Evolutionary conservation across 2,113 vertebrate genomes (phyloP), one percentile per base, ranked within the genome.

Genomic region (Ptilonorhynchus violaceus): DNA sequence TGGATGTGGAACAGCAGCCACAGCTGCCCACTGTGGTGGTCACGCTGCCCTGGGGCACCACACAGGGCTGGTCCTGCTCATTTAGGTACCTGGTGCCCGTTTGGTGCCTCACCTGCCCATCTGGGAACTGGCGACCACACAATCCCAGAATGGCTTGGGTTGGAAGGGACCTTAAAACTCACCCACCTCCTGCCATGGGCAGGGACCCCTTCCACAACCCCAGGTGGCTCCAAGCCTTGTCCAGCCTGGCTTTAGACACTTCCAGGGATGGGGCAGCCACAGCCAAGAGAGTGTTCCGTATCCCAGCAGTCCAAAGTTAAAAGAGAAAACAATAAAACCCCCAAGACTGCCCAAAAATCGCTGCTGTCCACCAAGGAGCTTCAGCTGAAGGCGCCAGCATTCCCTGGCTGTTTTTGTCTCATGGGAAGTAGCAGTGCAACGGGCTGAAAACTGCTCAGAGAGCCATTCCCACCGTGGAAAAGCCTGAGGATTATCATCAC

Each of bases 401-500:
- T 52, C 64, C 42, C 39, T 89, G 90, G 42, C 67, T 22, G 3
- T 10, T 80, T 44, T 75, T 69, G 37, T 46, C 28, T 60, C 56
- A 9, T n/a, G 88, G 66, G 67, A 67, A 67, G 27, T 6, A 5
- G 41, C 64, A 42, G 28, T 72, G 78, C 60, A 37, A 82, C 31
- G 81, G 46, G 62, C 41, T 72, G 49, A 66, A 42, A 59, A 53
- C 30, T 42, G 79, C 77, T 83, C 55, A 31, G 4, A 75, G 79
- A 88, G 42, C 68, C 47, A 5, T 83, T 95, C 33, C 58, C 46
- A 69, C 46, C 28, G 4, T 15, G 42, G 49, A 77, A 74, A 56
- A 88, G 82, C 50, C 22, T 8, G 47, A 82, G 88, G 82, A 93
- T 96, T 97, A 80, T 49, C 83, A 88, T 55, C 73, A 93, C 93